Base-by-base conservation (phyloP, 2,113 vertebrate genomes). In the Cavia aperea region DNA sequence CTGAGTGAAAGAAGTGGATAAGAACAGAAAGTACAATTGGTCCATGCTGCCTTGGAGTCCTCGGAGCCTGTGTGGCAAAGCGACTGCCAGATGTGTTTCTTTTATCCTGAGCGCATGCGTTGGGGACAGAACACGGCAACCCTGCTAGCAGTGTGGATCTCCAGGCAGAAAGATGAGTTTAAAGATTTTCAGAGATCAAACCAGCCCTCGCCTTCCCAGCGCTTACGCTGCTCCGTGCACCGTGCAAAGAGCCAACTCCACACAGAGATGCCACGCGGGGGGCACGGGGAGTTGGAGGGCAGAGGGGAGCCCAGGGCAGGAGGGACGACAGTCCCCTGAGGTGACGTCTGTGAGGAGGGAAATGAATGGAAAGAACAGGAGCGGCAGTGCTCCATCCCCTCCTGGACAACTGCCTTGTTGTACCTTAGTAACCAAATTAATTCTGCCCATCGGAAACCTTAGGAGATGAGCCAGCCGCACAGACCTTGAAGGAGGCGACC, bases 131-230 rank as follows among this genome's bases (percentile, higher is more conserved):
- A 46, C 51, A 39, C 58, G 62, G 68, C 36, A 82, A 62, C 7
- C 13, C 14, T 19, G 26, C 54, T 39, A 39, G 16, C 13, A 10
- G 49, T 49, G 13, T 5, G 43, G 5, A 36, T 56, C 62, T 81
- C 58, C 21, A 75, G 88, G 85, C 7, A n/a, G 26, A 85, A 68
- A 90, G 43, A 65, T 14, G 56, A 68, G 18, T 46, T 73, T 54
- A 31, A 88, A 72, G 54, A 82, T 79, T 75, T 15, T 43, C 68
- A 66, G 3, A 16, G n/a, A 65, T 87, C 79, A 94, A 93, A 79
- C 54, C 72, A 56, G 36, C 9, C 51, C 39, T 39, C 58, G 21
- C 23, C 51, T 85, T 63, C 24, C 39, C 68, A 62, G 62, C 8
- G 9, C 46, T 77, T 21, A 26, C 5, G 79, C 15, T 58, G 21